These are phyloP conservation scores for Campylorhamphus procurvoides DNA, from an alignment of 2,113 vertebrate genomes.

Conservation along the genomic window DNA sequence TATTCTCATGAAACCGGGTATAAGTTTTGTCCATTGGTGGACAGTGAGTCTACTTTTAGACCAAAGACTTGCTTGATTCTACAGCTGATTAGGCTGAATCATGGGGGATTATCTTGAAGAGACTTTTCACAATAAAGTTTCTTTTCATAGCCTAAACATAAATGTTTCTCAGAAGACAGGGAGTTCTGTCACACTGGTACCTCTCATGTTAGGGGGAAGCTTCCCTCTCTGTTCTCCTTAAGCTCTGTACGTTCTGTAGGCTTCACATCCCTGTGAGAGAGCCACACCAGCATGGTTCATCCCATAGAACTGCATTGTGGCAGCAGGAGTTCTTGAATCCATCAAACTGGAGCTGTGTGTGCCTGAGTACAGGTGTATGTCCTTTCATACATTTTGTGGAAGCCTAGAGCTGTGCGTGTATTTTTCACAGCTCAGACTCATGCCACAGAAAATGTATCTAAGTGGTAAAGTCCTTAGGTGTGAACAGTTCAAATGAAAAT, in stretches of 20 bases:
- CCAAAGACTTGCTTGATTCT: neutral
- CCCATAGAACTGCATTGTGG: neutral
- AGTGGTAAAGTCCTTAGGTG: neutral
- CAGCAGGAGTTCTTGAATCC: neutral
- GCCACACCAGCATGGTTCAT: neutral
- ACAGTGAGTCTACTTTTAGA: neutral
- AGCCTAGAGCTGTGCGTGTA: neutral
- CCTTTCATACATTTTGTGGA: neutral
- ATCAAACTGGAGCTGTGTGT: neutral
- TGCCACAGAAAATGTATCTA: neutral
- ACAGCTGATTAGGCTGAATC: neutral
- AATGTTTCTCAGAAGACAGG: neutral
- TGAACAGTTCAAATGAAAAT: neutral
- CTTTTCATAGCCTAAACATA: neutral
- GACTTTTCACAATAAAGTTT: neutral
- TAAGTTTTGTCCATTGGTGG: neutral
- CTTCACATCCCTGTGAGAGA: neutral
- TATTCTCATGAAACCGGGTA: neutral
- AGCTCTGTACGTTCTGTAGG: neutral
- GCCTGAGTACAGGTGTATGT: rapidly evolving
- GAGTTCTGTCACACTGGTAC: neutral
- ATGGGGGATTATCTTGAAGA: neutral
- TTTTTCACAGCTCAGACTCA: neutral
- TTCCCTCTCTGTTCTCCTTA: neutral
- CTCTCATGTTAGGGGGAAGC: neutral